Evolutionary conservation across 2,888 invertebrate species (phyloP).

Genomic region (Limnephilus lunatus): DNA sequence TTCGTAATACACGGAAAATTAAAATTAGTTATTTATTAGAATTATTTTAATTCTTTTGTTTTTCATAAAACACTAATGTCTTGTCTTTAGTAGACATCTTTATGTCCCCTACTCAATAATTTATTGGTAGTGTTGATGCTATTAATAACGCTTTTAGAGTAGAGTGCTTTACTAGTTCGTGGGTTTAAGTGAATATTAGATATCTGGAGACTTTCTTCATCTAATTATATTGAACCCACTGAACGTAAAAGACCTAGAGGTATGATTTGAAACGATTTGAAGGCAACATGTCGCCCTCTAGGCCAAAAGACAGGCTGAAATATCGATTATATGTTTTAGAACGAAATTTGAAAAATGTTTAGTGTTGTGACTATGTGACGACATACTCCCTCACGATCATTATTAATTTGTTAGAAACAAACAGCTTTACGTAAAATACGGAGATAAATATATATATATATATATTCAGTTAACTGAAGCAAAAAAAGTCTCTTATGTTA

Average conservation of each 20-base stretch:
- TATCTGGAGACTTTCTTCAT: not conserved
- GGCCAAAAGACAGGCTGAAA: too few relatives aligned
- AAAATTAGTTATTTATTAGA: not conserved
- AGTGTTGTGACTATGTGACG: too few relatives aligned
- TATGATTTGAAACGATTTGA: not conserved
- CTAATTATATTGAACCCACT: not conserved
- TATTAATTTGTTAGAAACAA: too few relatives aligned
- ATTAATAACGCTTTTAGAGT: not conserved
- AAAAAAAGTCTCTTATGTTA: too few relatives aligned
- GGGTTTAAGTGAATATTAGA: not conserved
- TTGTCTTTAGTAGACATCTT: not conserved
- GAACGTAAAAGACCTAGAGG: not conserved
- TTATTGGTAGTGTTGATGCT: not conserved
- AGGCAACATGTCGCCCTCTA: not conserved
- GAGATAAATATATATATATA: too few relatives aligned
- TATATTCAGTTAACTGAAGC: too few relatives aligned
- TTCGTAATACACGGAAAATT: not conserved
- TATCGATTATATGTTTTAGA: too few relatives aligned
- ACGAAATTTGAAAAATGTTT: too few relatives aligned
- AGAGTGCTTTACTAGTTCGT: not conserved
- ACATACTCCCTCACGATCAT: too few relatives aligned
- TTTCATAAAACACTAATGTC: not conserved
- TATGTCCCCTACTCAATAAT: not conserved
- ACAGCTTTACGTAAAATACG: too few relatives aligned
- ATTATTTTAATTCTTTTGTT: not conserved